Evolutionary conservation across 2,888 invertebrate species (phyloP).

Genomic region (Perizoma flavofasciatum): DNA sequence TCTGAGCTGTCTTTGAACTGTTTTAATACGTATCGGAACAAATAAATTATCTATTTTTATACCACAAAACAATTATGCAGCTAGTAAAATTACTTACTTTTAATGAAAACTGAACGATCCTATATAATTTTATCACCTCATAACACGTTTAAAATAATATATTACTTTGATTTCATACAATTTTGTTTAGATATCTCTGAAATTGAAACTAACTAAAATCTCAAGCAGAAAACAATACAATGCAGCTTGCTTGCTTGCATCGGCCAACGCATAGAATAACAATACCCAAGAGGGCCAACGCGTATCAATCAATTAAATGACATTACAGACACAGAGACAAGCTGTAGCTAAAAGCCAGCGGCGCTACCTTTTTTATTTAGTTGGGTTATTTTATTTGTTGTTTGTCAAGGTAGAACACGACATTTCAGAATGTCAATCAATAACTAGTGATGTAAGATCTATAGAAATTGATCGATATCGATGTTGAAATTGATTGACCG

Average conservation of each 20-base stretch:
- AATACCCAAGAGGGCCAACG: too few species aligned
- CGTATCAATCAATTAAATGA: too few species aligned
- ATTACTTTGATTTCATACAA: constrained; percentile 6
- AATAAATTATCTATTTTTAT: constrained; percentile 1
- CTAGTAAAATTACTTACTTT: constrained; percentile 14
- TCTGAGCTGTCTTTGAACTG: constrained; percentile 6
- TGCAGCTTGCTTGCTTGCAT: not conserved
- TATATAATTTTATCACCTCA: constrained; percentile 2
- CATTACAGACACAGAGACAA: too few species aligned
- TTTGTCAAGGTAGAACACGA: too few species aligned
- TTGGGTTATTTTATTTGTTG: too few species aligned
- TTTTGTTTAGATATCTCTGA: not conserved
- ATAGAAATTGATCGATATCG: not conserved
- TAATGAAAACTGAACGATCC: not conserved
- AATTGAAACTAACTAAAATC: not conserved
- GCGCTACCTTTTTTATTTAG: too few species aligned
- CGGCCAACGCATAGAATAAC: too few species aligned
- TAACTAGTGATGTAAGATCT: constrained; percentile 12
- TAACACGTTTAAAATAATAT: not conserved
- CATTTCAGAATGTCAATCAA: constrained; percentile 5
- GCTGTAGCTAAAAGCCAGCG: too few species aligned
- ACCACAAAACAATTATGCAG: not conserved
- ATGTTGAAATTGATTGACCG: too few species aligned
- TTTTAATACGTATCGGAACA: constrained; percentile 2
- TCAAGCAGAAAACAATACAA: constrained; percentile 4